Conservation (phyloP, 2,797 vertebrate species). For the Sebastes alutus region DNA sequence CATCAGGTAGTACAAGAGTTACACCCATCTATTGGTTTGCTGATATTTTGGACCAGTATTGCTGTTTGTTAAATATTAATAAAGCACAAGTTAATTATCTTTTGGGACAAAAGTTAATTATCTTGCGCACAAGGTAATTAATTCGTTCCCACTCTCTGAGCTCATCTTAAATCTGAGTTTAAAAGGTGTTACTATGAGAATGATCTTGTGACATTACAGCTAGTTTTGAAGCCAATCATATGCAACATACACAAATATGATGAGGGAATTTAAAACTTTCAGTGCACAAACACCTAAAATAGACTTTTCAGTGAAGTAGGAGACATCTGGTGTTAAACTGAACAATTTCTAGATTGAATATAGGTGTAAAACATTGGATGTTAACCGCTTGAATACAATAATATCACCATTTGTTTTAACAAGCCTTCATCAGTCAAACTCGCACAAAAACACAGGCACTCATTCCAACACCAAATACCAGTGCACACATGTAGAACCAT, state of each 20-base stretch:
- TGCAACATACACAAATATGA: background rate
- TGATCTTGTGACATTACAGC: background rate
- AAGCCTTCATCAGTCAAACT: background rate
- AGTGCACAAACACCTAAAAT: background rate
- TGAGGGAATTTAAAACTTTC: background rate
- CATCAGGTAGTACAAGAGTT: conserved; percentile 25
- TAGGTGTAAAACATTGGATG: background rate
- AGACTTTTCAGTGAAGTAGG: background rate
- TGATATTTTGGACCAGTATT: background rate
- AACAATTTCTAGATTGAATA: background rate
- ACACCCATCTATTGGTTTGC: background rate
- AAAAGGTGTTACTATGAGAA: background rate
- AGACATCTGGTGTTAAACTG: background rate
- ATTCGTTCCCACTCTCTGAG: too few relatives aligned
- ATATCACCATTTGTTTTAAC: background rate
- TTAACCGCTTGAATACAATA: background rate
- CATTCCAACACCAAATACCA: background rate
- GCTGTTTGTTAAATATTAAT: background rate
- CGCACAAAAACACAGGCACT: background rate
- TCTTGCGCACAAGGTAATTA: too few relatives aligned
- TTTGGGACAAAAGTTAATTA: too few relatives aligned
- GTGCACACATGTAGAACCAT: background rate
- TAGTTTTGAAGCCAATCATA: background rate
- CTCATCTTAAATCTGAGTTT: background rate
- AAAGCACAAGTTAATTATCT: too few relatives aligned